Conservation (phyloP, 2,113 vertebrate species). For the Chiloscyllium plagiosum region DNA sequence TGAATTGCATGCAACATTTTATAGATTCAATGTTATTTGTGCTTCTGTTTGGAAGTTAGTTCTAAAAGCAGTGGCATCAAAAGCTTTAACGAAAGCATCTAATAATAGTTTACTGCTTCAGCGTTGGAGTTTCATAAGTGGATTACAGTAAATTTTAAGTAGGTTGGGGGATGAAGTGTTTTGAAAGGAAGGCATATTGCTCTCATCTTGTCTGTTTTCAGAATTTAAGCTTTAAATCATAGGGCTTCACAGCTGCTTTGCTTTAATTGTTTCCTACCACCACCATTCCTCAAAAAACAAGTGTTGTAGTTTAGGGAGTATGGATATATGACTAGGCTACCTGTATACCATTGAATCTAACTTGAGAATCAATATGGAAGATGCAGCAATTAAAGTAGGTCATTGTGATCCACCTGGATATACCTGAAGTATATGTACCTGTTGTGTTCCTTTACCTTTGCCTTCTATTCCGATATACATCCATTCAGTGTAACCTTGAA, state of each 20-base stretch:
- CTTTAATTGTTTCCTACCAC: not conserved
- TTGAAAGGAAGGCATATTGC: not conserved
- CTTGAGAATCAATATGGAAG: not conserved
- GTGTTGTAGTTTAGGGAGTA: not conserved
- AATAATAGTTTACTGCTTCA: not conserved
- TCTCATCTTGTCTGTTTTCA: not conserved
- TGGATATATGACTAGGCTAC: not conserved
- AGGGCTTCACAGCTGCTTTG: not conserved
- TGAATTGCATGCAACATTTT: not conserved
- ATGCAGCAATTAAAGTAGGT: not conserved
- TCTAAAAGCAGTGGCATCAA: not conserved
- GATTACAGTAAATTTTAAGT: not conserved
- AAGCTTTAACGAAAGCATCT: not conserved
- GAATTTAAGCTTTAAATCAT: not conserved
- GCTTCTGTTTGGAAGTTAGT: not conserved
- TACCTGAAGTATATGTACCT: not conserved
- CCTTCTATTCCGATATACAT: not conserved
- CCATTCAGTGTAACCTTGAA: not conserved
- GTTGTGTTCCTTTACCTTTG: not conserved
- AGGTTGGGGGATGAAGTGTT: slow-evolving; percentile 3
- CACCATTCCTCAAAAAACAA: not conserved
- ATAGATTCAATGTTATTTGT: not conserved
- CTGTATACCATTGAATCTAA: not conserved
- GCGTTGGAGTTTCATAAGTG: not conserved
- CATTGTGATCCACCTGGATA: not conserved